These are phyloP conservation scores for Agrotis ipsilon DNA, from an alignment of 2,888 invertebrate species.

Conservation along the genomic window DNA sequence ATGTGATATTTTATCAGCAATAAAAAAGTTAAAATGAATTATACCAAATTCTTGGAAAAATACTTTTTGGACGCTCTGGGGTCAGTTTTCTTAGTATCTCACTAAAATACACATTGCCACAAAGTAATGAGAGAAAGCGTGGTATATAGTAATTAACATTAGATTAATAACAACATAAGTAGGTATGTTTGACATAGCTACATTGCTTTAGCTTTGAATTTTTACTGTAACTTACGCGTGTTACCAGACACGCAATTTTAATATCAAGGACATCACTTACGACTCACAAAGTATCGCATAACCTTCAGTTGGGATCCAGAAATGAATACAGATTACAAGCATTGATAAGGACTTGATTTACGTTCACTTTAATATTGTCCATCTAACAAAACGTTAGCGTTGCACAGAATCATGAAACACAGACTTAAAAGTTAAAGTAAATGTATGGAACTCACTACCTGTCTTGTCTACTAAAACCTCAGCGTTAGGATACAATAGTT, in stretches of 20 bases:
- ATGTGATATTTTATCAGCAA: too few relatives aligned
- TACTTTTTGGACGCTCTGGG: too few relatives aligned
- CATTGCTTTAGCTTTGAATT: not conserved
- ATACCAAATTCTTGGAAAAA: too few relatives aligned
- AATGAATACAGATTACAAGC: constrained; percentile 16
- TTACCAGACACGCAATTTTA: constrained; percentile 11
- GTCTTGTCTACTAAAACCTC: not conserved
- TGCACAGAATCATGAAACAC: not conserved
- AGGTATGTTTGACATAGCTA: constrained; percentile 15
- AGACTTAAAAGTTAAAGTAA: not conserved
- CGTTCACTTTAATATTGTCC: not conserved
- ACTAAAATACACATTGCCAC: not conserved
- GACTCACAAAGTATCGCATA: constrained; percentile 12
- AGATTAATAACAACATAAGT: not conserved
- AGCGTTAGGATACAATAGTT: not conserved
- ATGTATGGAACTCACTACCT: not conserved
- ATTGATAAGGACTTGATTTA: not conserved
- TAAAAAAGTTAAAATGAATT: too few relatives aligned
- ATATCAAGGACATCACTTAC: constrained; percentile 3
- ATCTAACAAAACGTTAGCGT: not conserved
- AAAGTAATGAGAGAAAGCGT: not conserved
- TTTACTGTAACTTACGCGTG: not conserved
- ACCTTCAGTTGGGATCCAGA: not conserved
- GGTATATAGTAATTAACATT: not conserved
- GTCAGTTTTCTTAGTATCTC: too few relatives aligned